Percentiles rank a stretch among this genome's conserved stretches.
Conservation (phyloP, 1,140 invertebrate species). For the Artemia franciscana region DNA sequence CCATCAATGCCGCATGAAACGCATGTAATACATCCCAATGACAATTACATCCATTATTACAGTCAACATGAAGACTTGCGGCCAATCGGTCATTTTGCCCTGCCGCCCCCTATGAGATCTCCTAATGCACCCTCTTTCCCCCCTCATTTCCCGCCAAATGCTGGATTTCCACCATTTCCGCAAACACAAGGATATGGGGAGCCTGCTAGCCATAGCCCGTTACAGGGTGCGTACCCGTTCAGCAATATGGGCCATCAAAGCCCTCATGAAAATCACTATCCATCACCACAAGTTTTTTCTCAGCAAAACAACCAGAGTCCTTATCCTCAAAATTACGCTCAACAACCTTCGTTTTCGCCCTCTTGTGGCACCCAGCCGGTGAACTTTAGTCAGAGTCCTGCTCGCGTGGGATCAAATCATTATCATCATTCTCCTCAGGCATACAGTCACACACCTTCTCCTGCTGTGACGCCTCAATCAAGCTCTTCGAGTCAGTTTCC, state of each 20-base stretch:
- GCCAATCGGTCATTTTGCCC: not conserved
- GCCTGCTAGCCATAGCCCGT: not conserved
- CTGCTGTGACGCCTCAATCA: conserved; percentile 4
- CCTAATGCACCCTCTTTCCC: conserved; percentile 11
- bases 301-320: not conserved
- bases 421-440: conserved; percentile 7
- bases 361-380: conserved; percentile 7
- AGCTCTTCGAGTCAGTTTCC: not conserved
- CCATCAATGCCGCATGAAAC: conserved; percentile 2
- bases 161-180: not conserved
- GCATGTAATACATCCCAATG: not conserved
- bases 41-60: not conserved
- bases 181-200: not conserved
- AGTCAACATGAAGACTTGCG: not conserved
- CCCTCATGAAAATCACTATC: not conserved
- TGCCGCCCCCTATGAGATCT: not conserved
- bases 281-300: not conserved
- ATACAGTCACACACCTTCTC: conserved; percentile 9
- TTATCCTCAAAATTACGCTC: not conserved
- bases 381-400: conserved; percentile 6
- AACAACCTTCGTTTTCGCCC: not conserved
- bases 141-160: conserved; percentile 8
- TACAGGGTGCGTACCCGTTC: not conserved
- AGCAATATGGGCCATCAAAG: not conserved
- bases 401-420: not conserved